These are phyloP conservation scores for Cinclus mexicanus DNA, from an alignment of 2,113 vertebrate genomes.

Conservation along the genomic window DNA sequence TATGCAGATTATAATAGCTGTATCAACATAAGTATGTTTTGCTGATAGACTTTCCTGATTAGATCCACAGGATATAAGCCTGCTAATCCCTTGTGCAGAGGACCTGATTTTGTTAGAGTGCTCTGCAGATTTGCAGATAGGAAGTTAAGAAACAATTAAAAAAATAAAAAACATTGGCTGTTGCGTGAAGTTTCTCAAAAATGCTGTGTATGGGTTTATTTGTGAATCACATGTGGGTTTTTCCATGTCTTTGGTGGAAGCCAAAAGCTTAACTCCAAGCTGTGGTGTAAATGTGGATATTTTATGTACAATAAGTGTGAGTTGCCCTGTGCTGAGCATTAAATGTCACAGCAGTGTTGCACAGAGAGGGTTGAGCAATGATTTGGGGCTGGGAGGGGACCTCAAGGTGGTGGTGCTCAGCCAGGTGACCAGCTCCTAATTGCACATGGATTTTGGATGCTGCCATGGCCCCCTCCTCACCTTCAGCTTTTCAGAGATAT, in stretches of 20 bases:
- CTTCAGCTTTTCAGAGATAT: background rate
- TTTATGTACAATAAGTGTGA: background rate
- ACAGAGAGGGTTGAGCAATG: rapidly evolving
- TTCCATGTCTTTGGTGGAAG: background rate
- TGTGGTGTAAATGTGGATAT: background rate
- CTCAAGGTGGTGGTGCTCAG: background rate
- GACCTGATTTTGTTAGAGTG: constrained; percentile 55
- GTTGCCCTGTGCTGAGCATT: background rate
- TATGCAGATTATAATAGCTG: constrained; percentile 74
- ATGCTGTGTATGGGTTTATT: background rate
- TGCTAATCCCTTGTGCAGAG: constrained; percentile 54
- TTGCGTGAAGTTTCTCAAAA: background rate
- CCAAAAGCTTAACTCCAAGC: background rate
- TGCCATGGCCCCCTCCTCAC: background rate
- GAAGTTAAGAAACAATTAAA: constrained; percentile 50
- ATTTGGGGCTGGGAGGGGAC: background rate
- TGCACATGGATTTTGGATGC: rapidly evolving
- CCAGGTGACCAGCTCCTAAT: background rate
- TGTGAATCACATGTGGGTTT: rapidly evolving
- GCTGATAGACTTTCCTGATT: constrained; percentile 71
- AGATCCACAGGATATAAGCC: constrained; percentile 57
- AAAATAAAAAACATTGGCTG: rapidly evolving
- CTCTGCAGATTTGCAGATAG: constrained; percentile 5
- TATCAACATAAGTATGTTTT: constrained; percentile 71
- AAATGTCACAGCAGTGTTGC: background rate